These are phyloP conservation scores for Nyctereutes procyonoides DNA, from an alignment of 2,113 vertebrate genomes.

Conservation along the genomic window DNA sequence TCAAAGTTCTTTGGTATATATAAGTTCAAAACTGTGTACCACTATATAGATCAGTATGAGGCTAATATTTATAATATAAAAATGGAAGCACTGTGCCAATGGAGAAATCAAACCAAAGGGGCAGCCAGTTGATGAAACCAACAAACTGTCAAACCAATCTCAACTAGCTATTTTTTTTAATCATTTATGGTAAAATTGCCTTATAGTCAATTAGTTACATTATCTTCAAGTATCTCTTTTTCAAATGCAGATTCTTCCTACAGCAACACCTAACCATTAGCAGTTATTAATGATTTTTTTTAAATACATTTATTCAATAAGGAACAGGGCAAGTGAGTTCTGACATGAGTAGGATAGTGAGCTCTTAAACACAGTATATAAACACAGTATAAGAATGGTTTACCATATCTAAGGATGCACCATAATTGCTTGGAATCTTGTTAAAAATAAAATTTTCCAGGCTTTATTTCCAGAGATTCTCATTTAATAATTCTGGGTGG, in stretches of 20 bases:
- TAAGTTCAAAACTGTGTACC: not conserved
- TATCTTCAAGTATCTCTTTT: constrained; percentile 1
- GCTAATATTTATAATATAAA: not conserved
- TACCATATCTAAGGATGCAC: not conserved
- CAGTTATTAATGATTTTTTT: not conserved
- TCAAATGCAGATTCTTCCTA: not conserved
- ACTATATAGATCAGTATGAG: not conserved
- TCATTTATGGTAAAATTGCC: not conserved
- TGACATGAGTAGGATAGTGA: not conserved
- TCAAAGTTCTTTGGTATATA: not conserved
- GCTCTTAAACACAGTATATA: not conserved
- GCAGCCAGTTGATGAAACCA: not conserved
- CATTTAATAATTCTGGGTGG: not conserved
- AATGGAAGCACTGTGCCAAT: not conserved
- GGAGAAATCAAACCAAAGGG: not conserved
- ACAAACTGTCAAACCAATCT: not conserved
- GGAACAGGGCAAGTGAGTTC: not conserved
- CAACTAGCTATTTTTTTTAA: not conserved
- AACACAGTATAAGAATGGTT: not conserved
- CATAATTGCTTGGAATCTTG: not conserved
- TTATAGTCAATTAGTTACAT: not conserved
- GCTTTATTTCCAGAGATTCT: not conserved
- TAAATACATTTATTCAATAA: not conserved
- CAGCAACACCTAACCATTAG: not conserved
- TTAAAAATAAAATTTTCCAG: not conserved